phyloP scores from a whole-genome alignment of 2,113 vertebrate genomes.

The Haemorhous mexicanus region DNA sequence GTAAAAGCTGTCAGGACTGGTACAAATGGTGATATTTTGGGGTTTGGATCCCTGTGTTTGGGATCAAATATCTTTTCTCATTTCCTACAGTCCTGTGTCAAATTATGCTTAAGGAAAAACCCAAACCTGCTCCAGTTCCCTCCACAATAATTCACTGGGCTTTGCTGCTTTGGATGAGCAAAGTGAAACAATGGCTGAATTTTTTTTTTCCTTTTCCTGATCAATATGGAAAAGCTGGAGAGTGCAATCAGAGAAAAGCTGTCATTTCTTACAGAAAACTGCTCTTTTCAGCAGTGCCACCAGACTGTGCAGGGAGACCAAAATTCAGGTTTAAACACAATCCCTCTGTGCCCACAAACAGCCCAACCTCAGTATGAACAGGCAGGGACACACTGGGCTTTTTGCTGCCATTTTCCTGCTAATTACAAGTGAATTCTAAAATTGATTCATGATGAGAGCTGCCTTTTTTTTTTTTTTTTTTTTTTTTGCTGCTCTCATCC shows the following conservation, averaged over 20 bases:
- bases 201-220: background rate
- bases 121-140: background rate
- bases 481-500: background rate
- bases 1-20: background rate
- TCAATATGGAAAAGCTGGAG: background rate
- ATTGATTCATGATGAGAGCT: background rate
- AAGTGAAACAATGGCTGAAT: background rate
- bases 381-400: background rate
- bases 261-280: background rate
- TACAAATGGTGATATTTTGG: background rate
- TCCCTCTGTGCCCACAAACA: background rate
- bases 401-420: background rate
- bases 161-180: background rate
- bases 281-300: background rate
- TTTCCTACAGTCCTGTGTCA: background rate
- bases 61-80: background rate
- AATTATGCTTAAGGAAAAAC: background rate
- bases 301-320: background rate
- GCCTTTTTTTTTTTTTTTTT: background rate
- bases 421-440: background rate
- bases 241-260: background rate
- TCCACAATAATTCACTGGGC: background rate
- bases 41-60: background rate
- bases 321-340: background rate
- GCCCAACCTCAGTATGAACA: background rate